Evolutionary conservation across 2,113 vertebrate genomes (phyloP).

Genomic region (Mesocricetus auratus): DNA sequence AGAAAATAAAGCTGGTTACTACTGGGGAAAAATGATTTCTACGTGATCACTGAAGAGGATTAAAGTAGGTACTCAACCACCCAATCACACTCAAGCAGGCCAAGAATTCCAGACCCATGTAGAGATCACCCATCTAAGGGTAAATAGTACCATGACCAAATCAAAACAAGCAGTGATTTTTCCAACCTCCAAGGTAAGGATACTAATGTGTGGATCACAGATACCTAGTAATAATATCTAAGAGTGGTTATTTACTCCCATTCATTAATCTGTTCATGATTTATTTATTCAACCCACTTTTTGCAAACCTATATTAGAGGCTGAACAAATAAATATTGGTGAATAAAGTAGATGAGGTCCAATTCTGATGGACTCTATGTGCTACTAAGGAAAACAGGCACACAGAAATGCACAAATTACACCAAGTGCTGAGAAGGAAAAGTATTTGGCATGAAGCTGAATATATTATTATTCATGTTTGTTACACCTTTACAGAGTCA

Average conservation of each 20-base stretch:
- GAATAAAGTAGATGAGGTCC: background rate
- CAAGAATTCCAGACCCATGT: background rate
- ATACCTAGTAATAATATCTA: background rate
- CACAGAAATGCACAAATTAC: background rate
- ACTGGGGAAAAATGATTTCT: background rate
- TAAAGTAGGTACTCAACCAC: background rate
- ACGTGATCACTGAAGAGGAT: background rate
- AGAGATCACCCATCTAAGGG: background rate
- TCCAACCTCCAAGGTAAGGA: background rate
- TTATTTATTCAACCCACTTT: conserved; percentile 8
- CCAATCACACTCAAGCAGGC: background rate
- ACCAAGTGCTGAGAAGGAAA: conserved; percentile 6
- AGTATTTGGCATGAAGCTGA: background rate
- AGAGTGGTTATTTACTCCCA: background rate
- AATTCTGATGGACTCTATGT: conserved; percentile 31
- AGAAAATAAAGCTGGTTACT: background rate
- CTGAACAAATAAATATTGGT: background rate
- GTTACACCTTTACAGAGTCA: background rate
- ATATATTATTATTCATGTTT: background rate
- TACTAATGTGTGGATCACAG: background rate
- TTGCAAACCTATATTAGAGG: conserved; percentile 14
- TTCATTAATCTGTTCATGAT: conserved; percentile 15
- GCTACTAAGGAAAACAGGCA: background rate
- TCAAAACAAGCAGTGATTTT: background rate
- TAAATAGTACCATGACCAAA: background rate